A percentile compares a stretch with the other conserved stretches of the same genome.
phyloP scores from a whole-genome alignment of 1,140 invertebrate species.

The Zaprionus africanus region DNA sequence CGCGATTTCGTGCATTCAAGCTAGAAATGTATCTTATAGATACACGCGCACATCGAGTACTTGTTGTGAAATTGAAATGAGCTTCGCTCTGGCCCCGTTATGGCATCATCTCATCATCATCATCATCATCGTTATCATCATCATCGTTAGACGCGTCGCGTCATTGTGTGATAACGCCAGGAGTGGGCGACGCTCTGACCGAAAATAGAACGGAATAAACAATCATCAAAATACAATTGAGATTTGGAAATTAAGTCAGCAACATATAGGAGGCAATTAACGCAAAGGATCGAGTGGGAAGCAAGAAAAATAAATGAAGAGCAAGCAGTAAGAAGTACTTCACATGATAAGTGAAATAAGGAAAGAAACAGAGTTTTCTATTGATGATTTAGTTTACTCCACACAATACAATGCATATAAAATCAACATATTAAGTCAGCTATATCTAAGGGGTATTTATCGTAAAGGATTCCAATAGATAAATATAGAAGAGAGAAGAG shows the following conservation, averaged over 20 bases:
- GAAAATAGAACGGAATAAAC: slow-evolving; percentile 8
- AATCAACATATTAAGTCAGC: no score
- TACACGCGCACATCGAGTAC: slow-evolving; percentile 70
- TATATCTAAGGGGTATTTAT: no score
- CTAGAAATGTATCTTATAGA: slow-evolving; percentile 76
- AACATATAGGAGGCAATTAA: background rate
- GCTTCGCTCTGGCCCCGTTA: slow-evolving; percentile 60
- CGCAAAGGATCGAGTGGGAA: background rate
- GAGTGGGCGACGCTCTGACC: slow-evolving; percentile 12
- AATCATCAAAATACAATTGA: background rate
- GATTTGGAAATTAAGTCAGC: background rate
- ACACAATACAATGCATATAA: no score
- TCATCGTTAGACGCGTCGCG: slow-evolving; percentile 22
- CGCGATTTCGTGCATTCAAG: slow-evolving; percentile 66
- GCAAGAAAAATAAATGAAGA: background rate
- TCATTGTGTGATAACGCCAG: slow-evolving; percentile 6
- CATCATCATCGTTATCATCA: slow-evolving; percentile 44
- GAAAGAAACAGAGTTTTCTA: no score
- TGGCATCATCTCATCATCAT: slow-evolving; percentile 66
- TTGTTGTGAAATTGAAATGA: slow-evolving; percentile 73
- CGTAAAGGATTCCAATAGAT: no score
- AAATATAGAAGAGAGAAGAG: background rate
- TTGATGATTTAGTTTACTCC: no score
- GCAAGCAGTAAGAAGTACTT: no score
- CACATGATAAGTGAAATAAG: background rate